Evolutionary conservation across 2,888 invertebrate genomes (phyloP).

Genomic region (Thyatira batis): DNA sequence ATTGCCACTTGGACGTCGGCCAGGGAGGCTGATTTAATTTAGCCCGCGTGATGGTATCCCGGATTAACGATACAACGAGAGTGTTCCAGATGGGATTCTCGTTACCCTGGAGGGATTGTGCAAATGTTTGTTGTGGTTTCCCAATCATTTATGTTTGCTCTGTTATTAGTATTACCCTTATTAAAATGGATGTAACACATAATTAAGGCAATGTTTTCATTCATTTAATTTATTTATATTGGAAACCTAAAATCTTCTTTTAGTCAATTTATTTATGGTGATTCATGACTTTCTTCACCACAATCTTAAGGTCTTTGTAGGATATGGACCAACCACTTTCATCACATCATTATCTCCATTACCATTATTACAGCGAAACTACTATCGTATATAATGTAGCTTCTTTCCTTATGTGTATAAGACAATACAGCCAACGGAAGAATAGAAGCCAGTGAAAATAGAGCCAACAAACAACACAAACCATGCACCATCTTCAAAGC

Average conservation of each 20-base stretch:
- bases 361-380: too few relatives aligned
- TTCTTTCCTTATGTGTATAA: neutral
- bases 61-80: neutral
- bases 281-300: neutral
- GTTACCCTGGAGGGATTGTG: neutral
- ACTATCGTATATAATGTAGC: too few relatives aligned
- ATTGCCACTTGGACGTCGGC: slow-evolving; percentile 16
- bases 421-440: neutral
- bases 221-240: too few relatives aligned
- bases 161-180: neutral
- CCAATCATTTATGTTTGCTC: neutral
- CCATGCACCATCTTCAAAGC: neutral
- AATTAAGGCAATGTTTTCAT: too few relatives aligned
- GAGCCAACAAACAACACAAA: neutral
- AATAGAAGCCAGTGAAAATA: neutral
- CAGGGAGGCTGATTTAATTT: slow-evolving; percentile 10
- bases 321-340: too few relatives aligned
- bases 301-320: too few relatives aligned
- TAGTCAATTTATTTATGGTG: too few relatives aligned
- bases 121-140: neutral
- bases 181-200: neutral
- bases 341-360: too few relatives aligned
- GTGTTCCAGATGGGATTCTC: neutral
- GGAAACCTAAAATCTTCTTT: too few relatives aligned
- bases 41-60: slow-evolving; percentile 1